Percentiles rank a stretch among this genome's conserved stretches.
Evolutionary conservation across 2,888 invertebrate genomes (phyloP).

Genomic region (Lasioglossum villosulum): DNA sequence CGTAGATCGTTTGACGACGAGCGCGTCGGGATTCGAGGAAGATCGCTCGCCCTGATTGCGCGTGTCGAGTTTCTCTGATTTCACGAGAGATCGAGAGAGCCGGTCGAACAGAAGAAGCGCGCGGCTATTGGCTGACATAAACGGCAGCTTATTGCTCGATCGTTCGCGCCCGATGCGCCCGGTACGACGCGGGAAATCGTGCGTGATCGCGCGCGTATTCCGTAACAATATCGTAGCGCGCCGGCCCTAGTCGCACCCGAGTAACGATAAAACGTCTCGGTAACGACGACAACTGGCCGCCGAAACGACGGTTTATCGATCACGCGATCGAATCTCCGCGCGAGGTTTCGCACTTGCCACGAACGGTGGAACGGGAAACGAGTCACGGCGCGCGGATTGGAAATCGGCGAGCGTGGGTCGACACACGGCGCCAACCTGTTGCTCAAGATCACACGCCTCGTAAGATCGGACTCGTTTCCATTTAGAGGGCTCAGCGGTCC

Average conservation of each 20-base stretch:
- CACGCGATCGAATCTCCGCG: constrained; percentile 65
- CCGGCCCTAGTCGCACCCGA: constrained; percentile 38
- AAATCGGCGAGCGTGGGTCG: constrained; percentile 81
- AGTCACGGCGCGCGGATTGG: constrained; percentile 74
- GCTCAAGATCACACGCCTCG: constrained; percentile 79
- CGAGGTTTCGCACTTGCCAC: constrained; percentile 54
- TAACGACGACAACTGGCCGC: constrained; percentile 9
- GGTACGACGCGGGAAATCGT: constrained; percentile 43
- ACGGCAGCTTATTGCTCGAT: constrained; percentile 28
- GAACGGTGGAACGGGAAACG: constrained; percentile 63
- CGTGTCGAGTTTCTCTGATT: constrained; percentile 5
- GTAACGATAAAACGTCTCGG: constrained; percentile 54
- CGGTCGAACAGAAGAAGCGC: constrained; percentile 25
- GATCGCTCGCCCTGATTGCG: not conserved
- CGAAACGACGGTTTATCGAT: constrained; percentile 68
- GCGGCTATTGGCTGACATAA: constrained; percentile 38
- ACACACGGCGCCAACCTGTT: constrained; percentile 84
- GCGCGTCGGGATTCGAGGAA: not conserved
- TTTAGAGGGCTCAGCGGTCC: constrained; percentile 71
- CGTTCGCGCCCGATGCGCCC: constrained; percentile 23
- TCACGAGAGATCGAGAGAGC: constrained; percentile 20
- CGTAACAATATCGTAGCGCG: constrained; percentile 44
- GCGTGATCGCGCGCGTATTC: constrained; percentile 28
- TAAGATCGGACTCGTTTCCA: constrained; percentile 77
- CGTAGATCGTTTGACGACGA: constrained; percentile 13